Evolutionary conservation across 2,113 vertebrate genomes (phyloP).

Genomic region (Coreoperca whiteheadi): DNA sequence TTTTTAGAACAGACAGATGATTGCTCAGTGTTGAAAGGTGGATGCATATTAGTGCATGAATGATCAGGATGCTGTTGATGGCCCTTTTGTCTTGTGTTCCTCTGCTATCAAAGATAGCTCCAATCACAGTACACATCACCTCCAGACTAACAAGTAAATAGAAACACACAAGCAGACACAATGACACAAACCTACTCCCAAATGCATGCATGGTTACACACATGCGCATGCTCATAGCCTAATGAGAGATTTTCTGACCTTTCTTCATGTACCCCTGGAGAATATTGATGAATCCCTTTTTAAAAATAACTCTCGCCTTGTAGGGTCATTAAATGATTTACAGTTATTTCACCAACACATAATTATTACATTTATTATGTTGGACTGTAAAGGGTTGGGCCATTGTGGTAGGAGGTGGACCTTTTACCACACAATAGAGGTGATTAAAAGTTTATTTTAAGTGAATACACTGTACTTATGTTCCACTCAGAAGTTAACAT

Average conservation of each 20-base stretch:
- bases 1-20: background rate
- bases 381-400: slow-evolving; percentile 60
- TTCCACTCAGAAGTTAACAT: slow-evolving; percentile 41
- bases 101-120: slow-evolving; percentile 3
- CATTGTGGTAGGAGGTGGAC: slow-evolving; percentile 60
- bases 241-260: slow-evolving; percentile 85
- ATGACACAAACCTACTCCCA: slow-evolving; percentile 33
- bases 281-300: slow-evolving; percentile 86
- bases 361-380: slow-evolving; percentile 84
- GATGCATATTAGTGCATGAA: background rate
- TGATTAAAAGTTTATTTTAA: slow-evolving; percentile 60
- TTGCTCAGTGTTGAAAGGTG: background rate
- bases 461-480: slow-evolving; percentile 11
- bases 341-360: slow-evolving; percentile 81
- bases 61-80: slow-evolving; percentile 9
- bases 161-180: slow-evolving; percentile 41
- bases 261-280: slow-evolving; percentile 81
- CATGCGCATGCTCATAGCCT: slow-evolving; percentile 58
- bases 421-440: slow-evolving; percentile 57
- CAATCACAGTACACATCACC: background rate
- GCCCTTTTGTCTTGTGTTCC: background rate
- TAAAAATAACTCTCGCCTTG: slow-evolving; percentile 85
- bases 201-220: slow-evolving; percentile 46
- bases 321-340: slow-evolving; percentile 85
- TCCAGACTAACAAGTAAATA: slow-evolving; percentile 9